These are phyloP conservation scores for Lithobates sylvaticus DNA, from an alignment of 2,797 vertebrate genomes.

Conservation along the genomic window DNA sequence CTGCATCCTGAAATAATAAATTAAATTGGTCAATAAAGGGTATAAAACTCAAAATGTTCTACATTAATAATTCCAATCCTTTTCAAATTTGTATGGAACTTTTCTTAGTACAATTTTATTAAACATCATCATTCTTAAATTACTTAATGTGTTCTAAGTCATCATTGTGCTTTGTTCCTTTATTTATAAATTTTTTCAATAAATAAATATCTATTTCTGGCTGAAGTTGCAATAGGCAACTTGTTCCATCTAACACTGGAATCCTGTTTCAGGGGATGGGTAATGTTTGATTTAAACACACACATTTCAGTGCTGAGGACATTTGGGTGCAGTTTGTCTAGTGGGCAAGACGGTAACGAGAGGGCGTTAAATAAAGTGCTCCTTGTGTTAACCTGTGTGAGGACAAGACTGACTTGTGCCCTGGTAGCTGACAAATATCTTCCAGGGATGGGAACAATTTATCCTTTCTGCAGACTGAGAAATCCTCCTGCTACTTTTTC, in stretches of 20 bases:
- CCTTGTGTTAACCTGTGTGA: slow-evolving; percentile 46
- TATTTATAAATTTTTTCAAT: too few species aligned
- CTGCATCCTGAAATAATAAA: too few species aligned
- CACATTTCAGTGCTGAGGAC: not conserved
- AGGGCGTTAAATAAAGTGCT: slow-evolving; percentile 32
- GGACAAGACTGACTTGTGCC: slow-evolving; percentile 28
- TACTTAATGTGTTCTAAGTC: too few species aligned
- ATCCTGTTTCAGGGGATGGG: not conserved
- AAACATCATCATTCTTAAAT: too few species aligned
- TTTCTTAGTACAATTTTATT: too few species aligned
- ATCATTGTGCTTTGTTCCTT: too few species aligned
- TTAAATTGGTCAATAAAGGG: too few species aligned
- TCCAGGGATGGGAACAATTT: slow-evolving; percentile 48
- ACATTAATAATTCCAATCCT: too few species aligned
- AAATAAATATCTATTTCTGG: too few species aligned
- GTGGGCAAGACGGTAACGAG: slow-evolving; percentile 12
- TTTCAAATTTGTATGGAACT: too few species aligned
- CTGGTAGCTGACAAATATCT: slow-evolving; percentile 42
- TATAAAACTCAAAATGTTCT: too few species aligned
- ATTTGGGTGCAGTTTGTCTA: slow-evolving; percentile 27
- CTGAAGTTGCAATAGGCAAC: too few species aligned
- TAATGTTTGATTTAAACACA: slow-evolving; percentile 16
- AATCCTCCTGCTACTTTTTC: slow-evolving; percentile 38
- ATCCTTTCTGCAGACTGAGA: slow-evolving; percentile 39
- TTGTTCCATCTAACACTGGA: not conserved